Evolutionary conservation across 2,113 vertebrate genomes (phyloP).

Genomic region (Procavia capensis): DNA sequence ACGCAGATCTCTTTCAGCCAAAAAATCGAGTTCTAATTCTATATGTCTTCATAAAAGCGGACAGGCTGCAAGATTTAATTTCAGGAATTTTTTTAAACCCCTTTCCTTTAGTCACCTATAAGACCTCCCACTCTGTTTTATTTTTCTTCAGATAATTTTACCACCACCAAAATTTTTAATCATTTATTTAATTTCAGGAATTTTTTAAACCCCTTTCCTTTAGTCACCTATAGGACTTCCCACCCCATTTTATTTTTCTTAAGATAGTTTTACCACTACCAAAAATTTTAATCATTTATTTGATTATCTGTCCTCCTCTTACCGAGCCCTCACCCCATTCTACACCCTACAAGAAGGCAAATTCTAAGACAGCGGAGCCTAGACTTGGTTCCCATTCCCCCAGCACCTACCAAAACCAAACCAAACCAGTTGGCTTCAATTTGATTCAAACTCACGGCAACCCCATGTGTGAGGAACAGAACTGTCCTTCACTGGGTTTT

Average conservation of each 20-base stretch:
- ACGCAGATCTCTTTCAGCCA: neutral
- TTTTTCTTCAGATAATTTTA: neutral
- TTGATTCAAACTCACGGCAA: neutral
- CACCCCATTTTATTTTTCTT: neutral
- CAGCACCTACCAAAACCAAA: neutral
- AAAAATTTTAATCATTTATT: slow-evolving; percentile 10
- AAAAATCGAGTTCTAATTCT: neutral
- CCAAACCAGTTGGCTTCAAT: neutral
- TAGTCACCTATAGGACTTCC: neutral
- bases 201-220: neutral
- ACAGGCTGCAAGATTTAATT: neutral
- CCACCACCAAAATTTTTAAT: too few species aligned
- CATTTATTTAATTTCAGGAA: neutral
- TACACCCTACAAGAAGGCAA: rapidly evolving
- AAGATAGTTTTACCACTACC: neutral
- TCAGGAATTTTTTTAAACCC: neutral
- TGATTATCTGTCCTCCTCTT: neutral
- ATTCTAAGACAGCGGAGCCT: neutral
- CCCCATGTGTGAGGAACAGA: neutral
- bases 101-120: neutral
- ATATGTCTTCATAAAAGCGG: neutral
- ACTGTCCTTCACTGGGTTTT: too few species aligned
- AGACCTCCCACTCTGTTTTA: neutral
- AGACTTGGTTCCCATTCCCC: neutral
- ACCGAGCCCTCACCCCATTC: neutral